phyloP scores from a whole-genome alignment of 2,888 invertebrate species.

The Leptopilina myrica region DNA sequence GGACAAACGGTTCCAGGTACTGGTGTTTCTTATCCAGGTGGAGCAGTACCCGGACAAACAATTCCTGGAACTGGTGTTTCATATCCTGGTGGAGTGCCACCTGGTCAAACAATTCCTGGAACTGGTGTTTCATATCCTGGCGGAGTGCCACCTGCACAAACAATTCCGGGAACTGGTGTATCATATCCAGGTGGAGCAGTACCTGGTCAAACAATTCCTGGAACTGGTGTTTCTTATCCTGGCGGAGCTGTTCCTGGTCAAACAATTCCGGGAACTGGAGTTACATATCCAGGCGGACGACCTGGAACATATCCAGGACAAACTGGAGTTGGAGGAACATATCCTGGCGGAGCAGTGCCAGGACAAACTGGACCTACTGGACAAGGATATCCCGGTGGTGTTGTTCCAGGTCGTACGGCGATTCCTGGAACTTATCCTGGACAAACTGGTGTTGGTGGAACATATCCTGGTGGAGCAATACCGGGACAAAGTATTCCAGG shows the following conservation, averaged over 20 bases:
- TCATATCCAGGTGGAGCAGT: too few species aligned
- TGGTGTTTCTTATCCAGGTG: slow-evolving; percentile 46
- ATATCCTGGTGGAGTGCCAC: neutral
- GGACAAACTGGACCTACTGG: slow-evolving; percentile 38
- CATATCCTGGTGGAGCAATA: slow-evolving; percentile 50
- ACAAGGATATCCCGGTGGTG: slow-evolving; percentile 46
- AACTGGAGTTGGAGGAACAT: slow-evolving; percentile 34
- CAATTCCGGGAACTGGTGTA: too few species aligned
- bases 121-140: neutral
- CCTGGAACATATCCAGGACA: slow-evolving; percentile 48
- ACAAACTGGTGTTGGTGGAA: neutral
- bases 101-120: neutral
- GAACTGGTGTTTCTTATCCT: slow-evolving; percentile 8
- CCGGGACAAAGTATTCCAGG: slow-evolving; percentile 49
- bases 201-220: neutral
- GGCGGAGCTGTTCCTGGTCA: too few species aligned
- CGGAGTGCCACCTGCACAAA: neutral
- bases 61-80: neutral
- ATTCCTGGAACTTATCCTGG: slow-evolving; percentile 32
- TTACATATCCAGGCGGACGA: neutral
- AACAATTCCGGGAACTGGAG: slow-evolving; percentile 41
- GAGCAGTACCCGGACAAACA: slow-evolving; percentile 42
- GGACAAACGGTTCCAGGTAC: neutral
- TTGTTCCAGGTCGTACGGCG: slow-evolving; percentile 26
- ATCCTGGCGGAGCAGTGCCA: slow-evolving; percentile 45